Conservation (phyloP, 2,888 invertebrate genomes). For the Andrena trimmerana region DNA sequence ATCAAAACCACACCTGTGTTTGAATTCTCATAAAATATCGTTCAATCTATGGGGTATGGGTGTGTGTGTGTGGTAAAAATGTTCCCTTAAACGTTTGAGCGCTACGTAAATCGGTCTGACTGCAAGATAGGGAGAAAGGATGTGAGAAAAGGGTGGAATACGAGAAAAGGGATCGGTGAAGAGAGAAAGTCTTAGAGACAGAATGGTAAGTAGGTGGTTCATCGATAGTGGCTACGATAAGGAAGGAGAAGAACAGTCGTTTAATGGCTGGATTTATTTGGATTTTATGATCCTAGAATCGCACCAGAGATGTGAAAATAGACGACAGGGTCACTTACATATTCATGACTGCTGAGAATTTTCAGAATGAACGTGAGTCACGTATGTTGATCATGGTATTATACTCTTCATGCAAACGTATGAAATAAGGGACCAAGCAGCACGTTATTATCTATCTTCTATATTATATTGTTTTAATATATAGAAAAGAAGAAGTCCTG, state of each 20-base stretch:
- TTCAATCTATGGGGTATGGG: conserved; percentile 13
- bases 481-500: too few species aligned
- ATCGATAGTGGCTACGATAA: conserved; percentile 39
- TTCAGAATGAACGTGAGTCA: conserved; percentile 23
- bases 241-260: conserved; percentile 30
- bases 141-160: conserved; percentile 4
- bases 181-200: conserved; percentile 11
- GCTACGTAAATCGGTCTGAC: conserved; percentile 51
- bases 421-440: too few species aligned
- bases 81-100: conserved; percentile 42
- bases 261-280: conserved; percentile 54
- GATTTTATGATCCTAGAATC: conserved; percentile 50
- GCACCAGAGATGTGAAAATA: conserved; percentile 42
- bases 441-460: too few species aligned
- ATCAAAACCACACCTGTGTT: background rate
- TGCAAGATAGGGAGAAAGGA: too few species aligned
- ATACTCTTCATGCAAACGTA: too few species aligned
- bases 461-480: too few species aligned
- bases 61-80: conserved; percentile 25
- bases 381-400: conserved; percentile 2
- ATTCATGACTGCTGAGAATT: conserved; percentile 43
- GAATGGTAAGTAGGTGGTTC: conserved; percentile 51
- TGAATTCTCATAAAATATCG: conserved; percentile 44
- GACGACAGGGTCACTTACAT: conserved; percentile 39
- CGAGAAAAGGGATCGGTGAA: background rate